Conservation (phyloP, 2,113 vertebrate species). For the Chaetorhynchus papuensis region DNA sequence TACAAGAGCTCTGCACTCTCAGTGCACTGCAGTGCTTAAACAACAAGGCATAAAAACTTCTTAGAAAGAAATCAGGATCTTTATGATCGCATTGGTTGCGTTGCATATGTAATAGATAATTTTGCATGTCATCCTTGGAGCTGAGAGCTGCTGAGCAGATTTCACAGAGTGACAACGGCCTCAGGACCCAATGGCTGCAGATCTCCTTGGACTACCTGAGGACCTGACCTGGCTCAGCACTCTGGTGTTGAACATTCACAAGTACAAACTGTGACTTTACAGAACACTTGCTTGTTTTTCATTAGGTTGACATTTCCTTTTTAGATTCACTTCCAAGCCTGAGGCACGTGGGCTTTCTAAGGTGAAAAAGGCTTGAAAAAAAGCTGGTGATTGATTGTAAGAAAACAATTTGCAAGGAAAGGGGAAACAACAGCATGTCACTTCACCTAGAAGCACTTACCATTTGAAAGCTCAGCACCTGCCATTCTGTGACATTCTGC, state of each 20-base stretch:
- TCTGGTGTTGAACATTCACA: neutral
- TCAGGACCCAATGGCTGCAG: rapidly evolving
- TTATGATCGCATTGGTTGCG: neutral
- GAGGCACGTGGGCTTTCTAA: neutral
- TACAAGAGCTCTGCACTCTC: neutral
- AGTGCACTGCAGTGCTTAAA: neutral
- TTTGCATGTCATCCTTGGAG: neutral
- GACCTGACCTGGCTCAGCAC: neutral
- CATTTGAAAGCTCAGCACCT: neutral
- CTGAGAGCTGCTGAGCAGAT: neutral
- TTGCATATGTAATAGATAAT: neutral
- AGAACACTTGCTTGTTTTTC: neutral
- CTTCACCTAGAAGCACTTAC: neutral
- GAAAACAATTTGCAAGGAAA: neutral
- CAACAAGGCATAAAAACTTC: neutral
- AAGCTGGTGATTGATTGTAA: neutral
- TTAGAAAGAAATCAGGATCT: neutral
- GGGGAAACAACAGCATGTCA: neutral
- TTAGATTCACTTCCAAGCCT: neutral
- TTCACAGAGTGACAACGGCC: neutral
- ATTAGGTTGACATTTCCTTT: neutral
- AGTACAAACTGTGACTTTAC: neutral
- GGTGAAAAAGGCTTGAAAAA: neutral
- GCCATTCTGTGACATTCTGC: neutral
- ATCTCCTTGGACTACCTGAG: neutral